Conservation (phyloP, 1,140 invertebrate genomes). For the Macrocentrus cingulum region DNA sequence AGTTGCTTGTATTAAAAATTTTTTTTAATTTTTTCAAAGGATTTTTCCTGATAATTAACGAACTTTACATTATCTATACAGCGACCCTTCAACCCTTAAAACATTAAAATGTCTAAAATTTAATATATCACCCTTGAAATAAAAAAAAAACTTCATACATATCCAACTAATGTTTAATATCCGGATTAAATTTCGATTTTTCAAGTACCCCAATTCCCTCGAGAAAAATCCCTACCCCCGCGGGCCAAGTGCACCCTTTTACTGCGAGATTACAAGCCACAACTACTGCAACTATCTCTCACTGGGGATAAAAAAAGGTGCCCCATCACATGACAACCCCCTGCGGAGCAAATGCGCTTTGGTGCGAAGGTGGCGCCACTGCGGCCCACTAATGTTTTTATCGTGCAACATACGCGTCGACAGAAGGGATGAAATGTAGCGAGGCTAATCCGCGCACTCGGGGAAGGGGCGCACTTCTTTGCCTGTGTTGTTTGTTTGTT, state of each 20-base stretch:
- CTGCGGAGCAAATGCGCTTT: conserved; percentile 9
- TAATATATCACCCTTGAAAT: too few species aligned
- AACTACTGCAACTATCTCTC: not conserved
- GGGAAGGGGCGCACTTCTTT: not conserved
- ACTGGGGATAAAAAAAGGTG: not conserved
- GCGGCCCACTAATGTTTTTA: conserved; percentile 9
- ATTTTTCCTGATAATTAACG: too few species aligned
- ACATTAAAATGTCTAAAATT: too few species aligned
- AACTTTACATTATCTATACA: too few species aligned
- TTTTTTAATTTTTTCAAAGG: too few species aligned
- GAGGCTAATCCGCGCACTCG: conserved; percentile 46
- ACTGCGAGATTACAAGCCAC: conserved; percentile 16
- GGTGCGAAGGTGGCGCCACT: conserved; percentile 10
- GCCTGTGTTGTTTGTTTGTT: not conserved
- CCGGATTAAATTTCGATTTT: not conserved
- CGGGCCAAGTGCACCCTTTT: not conserved
- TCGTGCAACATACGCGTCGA: conserved; percentile 49
- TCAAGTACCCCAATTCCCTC: conserved; percentile 14
- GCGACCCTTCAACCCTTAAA: too few species aligned
- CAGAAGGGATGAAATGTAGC: conserved; percentile 57
- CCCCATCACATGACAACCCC: not conserved
- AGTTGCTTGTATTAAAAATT: too few species aligned
- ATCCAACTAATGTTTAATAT: too few species aligned
- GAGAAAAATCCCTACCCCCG: not conserved
- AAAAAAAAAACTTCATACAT: too few species aligned